A percentile compares a stretch with the other conserved stretches of the same genome.
Evolutionary conservation across 2,888 invertebrate genomes (phyloP).

Genomic region (Diplolepis rosae): DNA sequence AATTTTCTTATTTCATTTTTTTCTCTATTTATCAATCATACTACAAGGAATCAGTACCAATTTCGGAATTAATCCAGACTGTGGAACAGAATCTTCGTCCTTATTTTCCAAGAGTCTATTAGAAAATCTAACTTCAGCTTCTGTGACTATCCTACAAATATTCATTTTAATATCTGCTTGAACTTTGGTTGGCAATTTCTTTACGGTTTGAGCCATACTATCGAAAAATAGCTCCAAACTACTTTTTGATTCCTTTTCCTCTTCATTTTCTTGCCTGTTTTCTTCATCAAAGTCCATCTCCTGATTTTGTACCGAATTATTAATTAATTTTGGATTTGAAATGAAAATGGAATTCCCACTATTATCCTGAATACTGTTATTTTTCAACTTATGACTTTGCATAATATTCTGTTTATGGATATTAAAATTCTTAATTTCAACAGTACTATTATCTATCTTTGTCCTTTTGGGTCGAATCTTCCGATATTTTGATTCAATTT

Average conservation of each 20-base stretch:
- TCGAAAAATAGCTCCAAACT: constrained; percentile 67
- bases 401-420: no score
- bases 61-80: constrained; percentile 68
- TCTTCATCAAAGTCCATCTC: constrained; percentile 44
- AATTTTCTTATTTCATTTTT: background rate
- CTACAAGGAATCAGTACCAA: constrained; percentile 68
- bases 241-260: constrained; percentile 49
- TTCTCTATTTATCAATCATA: constrained; percentile 67
- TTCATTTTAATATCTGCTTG: constrained; percentile 69
- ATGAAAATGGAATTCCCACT: background rate
- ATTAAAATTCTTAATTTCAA: background rate
- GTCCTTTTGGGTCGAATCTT: constrained; percentile 62
- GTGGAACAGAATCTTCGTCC: constrained; percentile 51
- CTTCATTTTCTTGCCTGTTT: background rate
- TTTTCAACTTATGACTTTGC: constrained; percentile 28
- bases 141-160: constrained; percentile 67
- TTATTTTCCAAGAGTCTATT: constrained; percentile 47
- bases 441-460: constrained; percentile 13
- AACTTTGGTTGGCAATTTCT: constrained; percentile 61
- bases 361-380: constrained; percentile 32
- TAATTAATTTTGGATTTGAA: background rate
- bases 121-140: constrained; percentile 62
- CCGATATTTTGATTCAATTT: constrained; percentile 66
- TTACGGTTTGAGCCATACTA: constrained; percentile 67
- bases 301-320: constrained; percentile 41